These are phyloP conservation scores for Lagria hirta DNA, from an alignment of 2,888 invertebrate genomes.

Conservation along the genomic window DNA sequence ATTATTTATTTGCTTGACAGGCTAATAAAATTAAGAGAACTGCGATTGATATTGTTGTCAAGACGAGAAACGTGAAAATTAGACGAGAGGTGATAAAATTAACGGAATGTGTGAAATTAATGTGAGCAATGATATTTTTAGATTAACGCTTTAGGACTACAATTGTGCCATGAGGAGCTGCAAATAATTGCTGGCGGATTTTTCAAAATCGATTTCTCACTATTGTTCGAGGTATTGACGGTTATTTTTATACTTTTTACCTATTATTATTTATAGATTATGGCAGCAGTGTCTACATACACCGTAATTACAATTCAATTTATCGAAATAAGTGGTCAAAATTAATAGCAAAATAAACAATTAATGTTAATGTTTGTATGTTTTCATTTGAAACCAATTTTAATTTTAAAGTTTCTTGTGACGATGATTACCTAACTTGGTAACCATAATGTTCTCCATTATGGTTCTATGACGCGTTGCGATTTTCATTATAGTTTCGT, in stretches of 20 bases:
- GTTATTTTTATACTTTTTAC: background rate
- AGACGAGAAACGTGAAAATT: constrained; percentile 1
- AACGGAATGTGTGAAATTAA: background rate
- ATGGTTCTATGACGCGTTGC: no score
- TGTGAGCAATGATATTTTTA: background rate
- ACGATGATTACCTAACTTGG: no score
- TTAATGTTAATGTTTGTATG: no score
- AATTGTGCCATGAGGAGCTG: constrained; percentile 9
- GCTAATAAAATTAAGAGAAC: constrained; percentile 13
- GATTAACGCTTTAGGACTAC: constrained; percentile 10
- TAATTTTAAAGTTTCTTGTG: no score
- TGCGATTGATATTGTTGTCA: constrained; percentile 6
- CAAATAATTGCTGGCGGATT: constrained; percentile 8
- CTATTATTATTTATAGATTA: constrained; percentile 4
- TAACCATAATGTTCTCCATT: no score
- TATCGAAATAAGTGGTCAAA: no score
- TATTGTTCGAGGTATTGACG: constrained; percentile 11
- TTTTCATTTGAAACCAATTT: no score
- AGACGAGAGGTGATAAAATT: constrained; percentile 8
- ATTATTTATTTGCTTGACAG: no score
- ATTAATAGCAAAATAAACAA: no score
- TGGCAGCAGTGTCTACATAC: constrained; percentile 9
- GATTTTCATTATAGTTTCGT: no score
- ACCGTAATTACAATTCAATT: constrained; percentile 11
- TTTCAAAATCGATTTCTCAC: constrained; percentile 10